A percentile compares a stretch with the other conserved stretches of the same genome.
Evolutionary conservation across 1,140 invertebrate species (phyloP).

Genomic region (Hypothenemus hampei): DNA sequence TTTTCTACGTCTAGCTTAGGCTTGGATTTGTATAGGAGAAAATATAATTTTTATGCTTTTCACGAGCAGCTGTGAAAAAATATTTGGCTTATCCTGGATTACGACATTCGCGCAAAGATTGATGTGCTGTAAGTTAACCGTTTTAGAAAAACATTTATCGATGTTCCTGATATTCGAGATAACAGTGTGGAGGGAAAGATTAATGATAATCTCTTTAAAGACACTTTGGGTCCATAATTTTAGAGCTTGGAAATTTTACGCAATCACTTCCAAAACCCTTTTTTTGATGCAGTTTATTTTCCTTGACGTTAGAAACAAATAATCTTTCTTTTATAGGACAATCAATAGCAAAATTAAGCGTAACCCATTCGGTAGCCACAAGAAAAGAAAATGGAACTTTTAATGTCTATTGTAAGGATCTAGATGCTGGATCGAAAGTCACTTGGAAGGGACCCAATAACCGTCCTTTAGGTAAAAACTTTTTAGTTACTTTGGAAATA

Average conservation of each 20-base stretch:
- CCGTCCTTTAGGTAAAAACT: neutral
- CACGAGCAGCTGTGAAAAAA: neutral
- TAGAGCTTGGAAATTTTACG: neutral
- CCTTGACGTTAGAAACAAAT: too few species aligned
- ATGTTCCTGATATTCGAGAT: constrained; percentile 9
- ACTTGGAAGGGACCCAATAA: neutral
- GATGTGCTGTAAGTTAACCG: constrained; percentile 15
- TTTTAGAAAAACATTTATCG: constrained; percentile 20
- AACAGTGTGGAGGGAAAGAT: constrained; percentile 4
- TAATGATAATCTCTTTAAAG: constrained; percentile 10
- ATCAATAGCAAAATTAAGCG: neutral
- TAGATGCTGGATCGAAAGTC: neutral
- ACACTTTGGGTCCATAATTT: constrained; percentile 6
- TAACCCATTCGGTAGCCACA: neutral
- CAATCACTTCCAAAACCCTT: too few species aligned
- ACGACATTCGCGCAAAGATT: constrained; percentile 14
- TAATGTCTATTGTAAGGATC: neutral
- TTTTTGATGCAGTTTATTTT: too few species aligned
- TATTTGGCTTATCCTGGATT: constrained; percentile 13
- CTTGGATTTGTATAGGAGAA: neutral
- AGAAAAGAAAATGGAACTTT: neutral
- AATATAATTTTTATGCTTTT: constrained; percentile 1
- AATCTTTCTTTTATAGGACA: too few species aligned
- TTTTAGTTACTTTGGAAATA: neutral
- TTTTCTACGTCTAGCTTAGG: neutral